Base-by-base conservation (phyloP, 1,140 invertebrate species). In the Neodiprion fabricii region DNA sequence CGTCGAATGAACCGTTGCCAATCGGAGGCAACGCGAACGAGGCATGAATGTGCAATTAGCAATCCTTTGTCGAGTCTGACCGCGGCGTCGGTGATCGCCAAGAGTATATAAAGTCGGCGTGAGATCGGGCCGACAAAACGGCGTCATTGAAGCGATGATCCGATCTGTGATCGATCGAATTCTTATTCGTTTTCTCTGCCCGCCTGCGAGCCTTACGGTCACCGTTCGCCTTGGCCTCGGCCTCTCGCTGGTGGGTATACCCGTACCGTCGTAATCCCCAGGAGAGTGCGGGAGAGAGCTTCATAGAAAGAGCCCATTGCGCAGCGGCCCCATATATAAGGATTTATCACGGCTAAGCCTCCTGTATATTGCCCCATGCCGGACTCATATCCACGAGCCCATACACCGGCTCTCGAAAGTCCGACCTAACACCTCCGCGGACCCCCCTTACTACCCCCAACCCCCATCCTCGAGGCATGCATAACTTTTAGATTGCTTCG, bases 131-230 rank as follows among this genome's bases (percentile, higher is more conserved):
- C 11, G 53, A 61, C 53, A 61, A 61, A 61, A 8, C 53, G 53
- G n/a, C n/a, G 53, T 61, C 53, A 61, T 61, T 61, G 11, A 61
- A 89, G 0, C 95, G 93, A 65, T 79, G 66, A 72, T 70, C 79
- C 90, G 75, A 95, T 92, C 84, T 93, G 91, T 48, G 78, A 74
- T 75, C 88, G 84, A 81, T 98, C 95, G 4, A 96, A 78, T 74
- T 90, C 82, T 61, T 91, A 86, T 48, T 91, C 92, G 73, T 91
- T 89, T 68, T 86, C 80, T 72, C 95, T 9, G 11, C n/a, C n/a
- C 11, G 53, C 1, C 9, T 71, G 11, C 5, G n/a, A 23, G 10
- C 47, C 61, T 21, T 28, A 9, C 49, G 14, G 10, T 50, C 9
- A 48, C 28, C 12, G 23, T 28, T 72, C 47, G 21, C 47, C 70